phyloP scores from a whole-genome alignment of 1,140 invertebrate genomes.

The Drosophila bocqueti region DNA sequence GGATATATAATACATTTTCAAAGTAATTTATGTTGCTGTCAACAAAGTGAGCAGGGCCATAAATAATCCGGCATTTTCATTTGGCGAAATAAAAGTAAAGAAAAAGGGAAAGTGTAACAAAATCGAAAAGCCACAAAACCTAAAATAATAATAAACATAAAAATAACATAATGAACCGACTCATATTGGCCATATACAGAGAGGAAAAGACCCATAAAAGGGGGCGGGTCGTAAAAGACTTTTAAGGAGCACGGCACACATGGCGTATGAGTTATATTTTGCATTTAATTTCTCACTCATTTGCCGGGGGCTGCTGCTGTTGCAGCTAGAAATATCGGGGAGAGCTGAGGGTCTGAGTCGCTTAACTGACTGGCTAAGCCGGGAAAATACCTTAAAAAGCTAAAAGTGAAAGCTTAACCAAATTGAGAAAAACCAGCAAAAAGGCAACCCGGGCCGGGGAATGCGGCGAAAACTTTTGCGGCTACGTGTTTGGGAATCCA shows the following conservation, averaged over 20 bases:
- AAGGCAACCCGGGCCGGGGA: conserved; percentile 6
- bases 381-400: conserved; percentile 54
- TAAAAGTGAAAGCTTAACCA: conserved; percentile 55
- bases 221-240: conserved; percentile 30
- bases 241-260: conserved; percentile 28
- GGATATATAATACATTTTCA: conserved; percentile 12
- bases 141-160: conserved; percentile 55
- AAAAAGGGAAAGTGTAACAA: not conserved
- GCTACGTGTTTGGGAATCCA: conserved; percentile 35
- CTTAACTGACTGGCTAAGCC: conserved; percentile 40
- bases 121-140: conserved; percentile 40
- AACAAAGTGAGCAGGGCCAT: conserved; percentile 25
- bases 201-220: conserved; percentile 22
- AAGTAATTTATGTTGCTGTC: conserved; percentile 34
- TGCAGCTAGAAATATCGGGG: conserved; percentile 1
- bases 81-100: conserved; percentile 16
- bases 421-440: conserved; percentile 34
- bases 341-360: not conserved
- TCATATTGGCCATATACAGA: conserved; percentile 22
- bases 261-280: conserved; percentile 50
- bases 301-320: not conserved
- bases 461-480: conserved; percentile 41
- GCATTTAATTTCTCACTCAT: conserved; percentile 40
- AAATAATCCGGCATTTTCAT: conserved; percentile 25
- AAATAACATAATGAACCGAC: conserved; percentile 38